Evolutionary conservation across 2,113 vertebrate species (phyloP).

Genomic region (Symphodus melops): DNA sequence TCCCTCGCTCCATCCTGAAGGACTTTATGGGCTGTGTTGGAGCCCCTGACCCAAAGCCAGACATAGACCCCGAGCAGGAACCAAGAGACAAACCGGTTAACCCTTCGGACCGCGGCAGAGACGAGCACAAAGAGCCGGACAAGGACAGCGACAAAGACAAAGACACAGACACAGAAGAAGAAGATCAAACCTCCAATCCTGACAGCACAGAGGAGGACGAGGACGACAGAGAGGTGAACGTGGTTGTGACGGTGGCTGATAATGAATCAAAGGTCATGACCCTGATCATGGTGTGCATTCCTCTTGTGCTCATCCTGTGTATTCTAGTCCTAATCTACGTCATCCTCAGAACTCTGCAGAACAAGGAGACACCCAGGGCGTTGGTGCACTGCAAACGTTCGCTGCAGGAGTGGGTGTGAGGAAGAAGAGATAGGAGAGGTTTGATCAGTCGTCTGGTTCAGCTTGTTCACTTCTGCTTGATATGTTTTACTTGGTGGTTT

Average conservation of each 20-base stretch:
- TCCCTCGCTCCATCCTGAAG: slow-evolving; percentile 94
- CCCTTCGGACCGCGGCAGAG: slow-evolving; percentile 57
- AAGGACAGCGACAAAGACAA: slow-evolving; percentile 52
- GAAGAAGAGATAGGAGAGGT: neutral
- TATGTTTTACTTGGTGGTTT: neutral
- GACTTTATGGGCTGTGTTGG: slow-evolving; percentile 96
- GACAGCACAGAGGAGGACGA: slow-evolving; percentile 36
- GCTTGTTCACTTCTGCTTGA: neutral
- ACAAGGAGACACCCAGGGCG: slow-evolving; percentile 90
- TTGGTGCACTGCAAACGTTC: slow-evolving; percentile 98
- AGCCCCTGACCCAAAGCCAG: slow-evolving; percentile 74
- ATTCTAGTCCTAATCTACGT: slow-evolving; percentile 90
- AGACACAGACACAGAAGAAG: slow-evolving; percentile 72
- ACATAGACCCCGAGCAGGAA: slow-evolving; percentile 43
- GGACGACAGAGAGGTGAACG: slow-evolving; percentile 83
- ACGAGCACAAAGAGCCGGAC: slow-evolving; percentile 50
- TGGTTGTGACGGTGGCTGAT: slow-evolving; percentile 90
- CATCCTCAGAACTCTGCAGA: slow-evolving; percentile 93
- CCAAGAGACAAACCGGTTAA: slow-evolving; percentile 41
- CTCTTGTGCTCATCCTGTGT: slow-evolving; percentile 91
- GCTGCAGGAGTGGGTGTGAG: slow-evolving; percentile 96
- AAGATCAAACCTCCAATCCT: slow-evolving; percentile 14
- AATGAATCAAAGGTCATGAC: slow-evolving; percentile 88
- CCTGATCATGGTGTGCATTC: slow-evolving; percentile 89
- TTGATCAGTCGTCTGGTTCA: slow-evolving; percentile 2